Conservation (phyloP, 2,888 invertebrate species). For the Nymphalis polychloros region DNA sequence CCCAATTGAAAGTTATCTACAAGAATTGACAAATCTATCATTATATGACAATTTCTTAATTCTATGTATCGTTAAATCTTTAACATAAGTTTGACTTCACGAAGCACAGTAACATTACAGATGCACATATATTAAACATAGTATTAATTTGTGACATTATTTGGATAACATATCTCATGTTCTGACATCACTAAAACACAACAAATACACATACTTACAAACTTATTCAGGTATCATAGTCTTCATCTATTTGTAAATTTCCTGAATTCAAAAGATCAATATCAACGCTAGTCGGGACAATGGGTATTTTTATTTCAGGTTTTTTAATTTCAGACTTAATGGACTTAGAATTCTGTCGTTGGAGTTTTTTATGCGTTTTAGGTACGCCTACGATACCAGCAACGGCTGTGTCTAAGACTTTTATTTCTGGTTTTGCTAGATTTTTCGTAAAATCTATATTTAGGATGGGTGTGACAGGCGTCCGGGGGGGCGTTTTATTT, state of each 20-base stretch:
- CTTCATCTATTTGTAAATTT: constrained; percentile 76
- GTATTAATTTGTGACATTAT: constrained; percentile 22
- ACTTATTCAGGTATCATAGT: constrained; percentile 78
- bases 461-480: constrained; percentile 60
- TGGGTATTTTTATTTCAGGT: constrained; percentile 50
- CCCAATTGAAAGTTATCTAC: neutral
- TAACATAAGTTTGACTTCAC: constrained; percentile 6
- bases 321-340: constrained; percentile 57
- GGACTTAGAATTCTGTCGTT: constrained; percentile 62
- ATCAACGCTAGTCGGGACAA: constrained; percentile 49
- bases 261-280: constrained; percentile 70
- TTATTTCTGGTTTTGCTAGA: constrained; percentile 67
- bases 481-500: constrained; percentile 47
- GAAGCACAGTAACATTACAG: neutral
- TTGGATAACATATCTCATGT: constrained; percentile 44
- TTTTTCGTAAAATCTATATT: constrained; percentile 75
- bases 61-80: neutral
- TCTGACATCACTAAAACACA: constrained; percentile 43
- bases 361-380: constrained; percentile 48
- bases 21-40: neutral
- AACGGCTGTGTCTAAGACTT: constrained; percentile 60
- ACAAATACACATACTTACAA: constrained; percentile 53
- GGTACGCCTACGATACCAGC: constrained; percentile 52
- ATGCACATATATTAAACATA: neutral
- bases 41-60: neutral